These are phyloP conservation scores for Temnothorax unifasciatus DNA, from an alignment of 2,888 invertebrate species.

Conservation along the genomic window DNA sequence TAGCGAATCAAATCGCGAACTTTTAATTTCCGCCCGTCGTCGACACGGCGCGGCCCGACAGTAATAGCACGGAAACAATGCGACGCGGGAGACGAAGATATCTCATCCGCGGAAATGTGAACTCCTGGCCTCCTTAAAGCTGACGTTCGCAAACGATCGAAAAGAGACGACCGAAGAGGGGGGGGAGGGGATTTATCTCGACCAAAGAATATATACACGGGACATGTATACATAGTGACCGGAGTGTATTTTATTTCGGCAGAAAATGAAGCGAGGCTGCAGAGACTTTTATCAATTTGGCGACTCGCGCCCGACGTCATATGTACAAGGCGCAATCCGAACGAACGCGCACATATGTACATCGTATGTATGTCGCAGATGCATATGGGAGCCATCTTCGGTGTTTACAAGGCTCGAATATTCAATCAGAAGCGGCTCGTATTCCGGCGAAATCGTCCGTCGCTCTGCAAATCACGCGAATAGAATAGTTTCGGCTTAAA, in stretches of 20 bases:
- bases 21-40: conserved; percentile 55
- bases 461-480: conserved; percentile 27
- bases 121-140: conserved; percentile 36
- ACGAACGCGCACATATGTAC: neutral
- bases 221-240: neutral
- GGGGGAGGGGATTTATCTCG: neutral
- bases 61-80: conserved; percentile 55
- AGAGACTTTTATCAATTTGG: conserved; percentile 32
- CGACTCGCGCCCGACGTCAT: neutral
- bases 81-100: conserved; percentile 42
- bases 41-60: conserved; percentile 26
- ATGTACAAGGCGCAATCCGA: neutral
- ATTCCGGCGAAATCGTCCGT: conserved; percentile 25
- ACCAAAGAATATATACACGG: neutral
- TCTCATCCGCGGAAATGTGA: conserved; percentile 44
- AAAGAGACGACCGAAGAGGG: neutral
- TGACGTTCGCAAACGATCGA: conserved; percentile 10
- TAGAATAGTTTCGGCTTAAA: conserved; percentile 22
- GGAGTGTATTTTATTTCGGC: neutral
- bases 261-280: neutral
- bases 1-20: conserved; percentile 50
- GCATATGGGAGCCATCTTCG: conserved; percentile 4
- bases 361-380: neutral
- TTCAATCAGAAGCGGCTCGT: conserved; percentile 31
- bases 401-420: conserved; percentile 50